phyloP scores from a whole-genome alignment of 53 echinoderm and acorn worm genomes.

The Antedon mediterranea region DNA sequence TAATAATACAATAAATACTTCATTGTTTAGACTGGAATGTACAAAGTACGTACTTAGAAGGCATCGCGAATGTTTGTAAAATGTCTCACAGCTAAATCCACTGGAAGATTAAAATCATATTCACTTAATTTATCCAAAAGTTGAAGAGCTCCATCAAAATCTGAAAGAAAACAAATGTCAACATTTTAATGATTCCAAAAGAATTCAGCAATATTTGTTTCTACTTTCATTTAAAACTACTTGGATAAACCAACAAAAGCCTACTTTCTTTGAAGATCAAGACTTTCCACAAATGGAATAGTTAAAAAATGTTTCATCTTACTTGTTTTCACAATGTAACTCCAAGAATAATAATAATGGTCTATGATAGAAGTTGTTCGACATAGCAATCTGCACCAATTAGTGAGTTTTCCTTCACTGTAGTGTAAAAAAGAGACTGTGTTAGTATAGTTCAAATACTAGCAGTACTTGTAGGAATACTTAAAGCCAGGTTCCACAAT shows the following conservation, averaged over 20 bases:
- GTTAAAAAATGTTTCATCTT: no score
- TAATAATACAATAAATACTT: no score
- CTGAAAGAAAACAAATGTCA: slow-evolving; percentile 12
- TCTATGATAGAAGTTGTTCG: slow-evolving; percentile 68
- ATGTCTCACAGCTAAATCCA: slow-evolving; percentile 78
- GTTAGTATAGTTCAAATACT: neutral
- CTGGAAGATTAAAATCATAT: slow-evolving; percentile 61
- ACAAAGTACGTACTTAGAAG: no score
- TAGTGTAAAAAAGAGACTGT: neutral
- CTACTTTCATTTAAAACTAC: no score
- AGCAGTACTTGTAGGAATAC: no score
- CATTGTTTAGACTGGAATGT: no score
- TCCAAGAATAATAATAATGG: slow-evolving; percentile 72
- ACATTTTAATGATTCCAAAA: neutral
- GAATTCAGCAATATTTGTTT: no score
- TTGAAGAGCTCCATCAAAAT: slow-evolving; percentile 82
- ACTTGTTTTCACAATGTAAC: slow-evolving; percentile 82
- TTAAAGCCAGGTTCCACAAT: no score
- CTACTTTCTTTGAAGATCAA: no score
- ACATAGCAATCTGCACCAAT: slow-evolving; percentile 72
- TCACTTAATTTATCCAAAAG: slow-evolving; percentile 87
- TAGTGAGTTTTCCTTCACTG: slow-evolving; percentile 81
- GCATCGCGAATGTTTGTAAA: slow-evolving; percentile 94
- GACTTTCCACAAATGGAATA: no score
- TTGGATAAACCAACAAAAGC: no score